These are phyloP conservation scores for Amblyjoppa fuscipennis DNA, from an alignment of 2,888 invertebrate species.

Conservation along the genomic window DNA sequence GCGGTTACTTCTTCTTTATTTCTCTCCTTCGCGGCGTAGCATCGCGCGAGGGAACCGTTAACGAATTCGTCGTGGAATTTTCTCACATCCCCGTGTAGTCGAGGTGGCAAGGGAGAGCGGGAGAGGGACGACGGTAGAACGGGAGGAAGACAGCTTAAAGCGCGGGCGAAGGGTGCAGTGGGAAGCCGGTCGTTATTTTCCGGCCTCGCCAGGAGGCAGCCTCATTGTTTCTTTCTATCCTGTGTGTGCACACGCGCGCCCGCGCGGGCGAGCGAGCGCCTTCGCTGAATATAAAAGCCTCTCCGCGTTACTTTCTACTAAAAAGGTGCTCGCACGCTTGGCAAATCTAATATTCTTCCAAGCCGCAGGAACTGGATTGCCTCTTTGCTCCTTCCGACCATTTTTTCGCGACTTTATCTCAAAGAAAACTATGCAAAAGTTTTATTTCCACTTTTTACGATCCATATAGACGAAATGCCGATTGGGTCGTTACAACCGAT, in stretches of 20 bases:
- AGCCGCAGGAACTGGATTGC: background rate
- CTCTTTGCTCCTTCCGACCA: background rate
- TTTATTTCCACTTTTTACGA: background rate
- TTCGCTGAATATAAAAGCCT: constrained; percentile 47
- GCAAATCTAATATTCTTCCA: constrained; percentile 28
- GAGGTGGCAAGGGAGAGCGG: constrained; percentile 26
- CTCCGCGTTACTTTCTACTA: constrained; percentile 73
- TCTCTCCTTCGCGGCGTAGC: constrained; percentile 55
- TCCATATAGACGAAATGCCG: background rate
- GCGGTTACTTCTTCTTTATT: constrained; percentile 55
- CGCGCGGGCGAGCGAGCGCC: constrained; percentile 10
- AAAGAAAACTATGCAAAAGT: background rate
- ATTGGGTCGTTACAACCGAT: background rate
- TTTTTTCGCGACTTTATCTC: background rate
- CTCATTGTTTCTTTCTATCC: constrained; percentile 35
- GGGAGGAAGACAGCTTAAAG: constrained; percentile 26
- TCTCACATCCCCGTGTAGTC: constrained; percentile 66
- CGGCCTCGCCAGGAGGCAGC: constrained; percentile 42
- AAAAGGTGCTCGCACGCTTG: constrained; percentile 67
- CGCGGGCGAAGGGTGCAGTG: constrained; percentile 61
- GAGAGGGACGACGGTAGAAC: constrained; percentile 9
- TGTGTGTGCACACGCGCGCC: constrained; percentile 25
- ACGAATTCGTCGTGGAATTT: constrained; percentile 69
- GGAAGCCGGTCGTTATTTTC: constrained; percentile 68
- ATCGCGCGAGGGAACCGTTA: constrained; percentile 63